phyloP scores from a whole-genome alignment of 2,888 invertebrate species.

The Apoderus coryli region DNA sequence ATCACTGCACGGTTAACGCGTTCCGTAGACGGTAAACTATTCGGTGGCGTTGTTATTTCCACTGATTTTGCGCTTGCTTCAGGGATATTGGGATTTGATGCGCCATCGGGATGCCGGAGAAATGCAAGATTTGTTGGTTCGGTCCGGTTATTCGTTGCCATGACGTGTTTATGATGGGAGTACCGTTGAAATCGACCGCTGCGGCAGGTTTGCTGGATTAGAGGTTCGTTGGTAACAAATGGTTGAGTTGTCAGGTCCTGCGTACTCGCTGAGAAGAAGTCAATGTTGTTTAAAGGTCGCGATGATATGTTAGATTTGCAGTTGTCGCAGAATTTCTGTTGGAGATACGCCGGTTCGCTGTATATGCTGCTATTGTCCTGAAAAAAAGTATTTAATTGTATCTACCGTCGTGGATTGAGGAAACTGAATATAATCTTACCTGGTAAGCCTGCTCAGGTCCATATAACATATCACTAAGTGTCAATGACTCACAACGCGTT shows the following conservation, averaged over 20 bases:
- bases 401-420: no score
- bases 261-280: slow-evolving; percentile 38
- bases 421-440: no score
- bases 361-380: slow-evolving; percentile 69
- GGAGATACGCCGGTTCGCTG: slow-evolving; percentile 69
- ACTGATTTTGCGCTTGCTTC: slow-evolving; percentile 34
- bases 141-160: no score
- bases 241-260: slow-evolving; percentile 34
- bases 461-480: slow-evolving; percentile 52
- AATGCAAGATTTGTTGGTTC: slow-evolving; percentile 47
- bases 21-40: slow-evolving; percentile 47
- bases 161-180: no score
- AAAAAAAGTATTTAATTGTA: no score
- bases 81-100: slow-evolving; percentile 80
- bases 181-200: slow-evolving; percentile 43
- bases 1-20: slow-evolving; percentile 45
- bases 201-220: slow-evolving; percentile 22
- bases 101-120: slow-evolving; percentile 78
- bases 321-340: slow-evolving; percentile 62
- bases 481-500: slow-evolving; percentile 55
- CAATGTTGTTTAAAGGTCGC: slow-evolving; percentile 46
- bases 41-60: slow-evolving; percentile 32
- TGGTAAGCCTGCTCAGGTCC: no score
- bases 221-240: no score
- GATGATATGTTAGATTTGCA: slow-evolving; percentile 57